Conservation (phyloP, 1,140 invertebrate species). For the Bombus fervidus region DNA sequence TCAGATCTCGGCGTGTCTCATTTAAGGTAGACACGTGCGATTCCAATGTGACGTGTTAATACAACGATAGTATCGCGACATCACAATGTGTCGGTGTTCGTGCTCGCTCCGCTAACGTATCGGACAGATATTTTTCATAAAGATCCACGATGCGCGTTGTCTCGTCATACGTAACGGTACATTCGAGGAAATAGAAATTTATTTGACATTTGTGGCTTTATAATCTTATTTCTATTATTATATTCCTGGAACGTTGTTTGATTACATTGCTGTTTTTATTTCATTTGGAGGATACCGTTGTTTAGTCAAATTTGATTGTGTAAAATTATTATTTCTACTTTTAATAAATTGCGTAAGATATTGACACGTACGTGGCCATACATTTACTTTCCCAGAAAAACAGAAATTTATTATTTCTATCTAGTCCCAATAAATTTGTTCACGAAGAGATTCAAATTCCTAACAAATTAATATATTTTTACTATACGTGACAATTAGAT, state of each 20-base stretch:
- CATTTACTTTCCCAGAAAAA: no score
- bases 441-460: not conserved
- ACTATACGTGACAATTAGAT: no score
- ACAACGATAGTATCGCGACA: slow-evolving; percentile 30
- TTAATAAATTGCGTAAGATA: not conserved
- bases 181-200: not conserved
- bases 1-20: slow-evolving; percentile 24
- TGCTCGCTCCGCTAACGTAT: not conserved
- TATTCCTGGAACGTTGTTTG: not conserved
- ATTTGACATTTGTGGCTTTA: not conserved
- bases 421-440: not conserved
- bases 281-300: not conserved
- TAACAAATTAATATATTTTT: not conserved
- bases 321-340: not conserved
- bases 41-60: slow-evolving; percentile 37
- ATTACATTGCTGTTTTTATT: not conserved
- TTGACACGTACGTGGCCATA: no score
- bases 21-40: slow-evolving; percentile 37
- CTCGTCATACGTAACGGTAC: no score
- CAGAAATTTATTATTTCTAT: not conserved
- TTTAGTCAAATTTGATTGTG: not conserved
- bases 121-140: slow-evolving; percentile 24
- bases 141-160: not conserved
- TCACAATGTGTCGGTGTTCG: slow-evolving; percentile 8
- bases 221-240: not conserved